phyloP scores from a whole-genome alignment of 2,888 invertebrate species.

The Patella pellucida region DNA sequence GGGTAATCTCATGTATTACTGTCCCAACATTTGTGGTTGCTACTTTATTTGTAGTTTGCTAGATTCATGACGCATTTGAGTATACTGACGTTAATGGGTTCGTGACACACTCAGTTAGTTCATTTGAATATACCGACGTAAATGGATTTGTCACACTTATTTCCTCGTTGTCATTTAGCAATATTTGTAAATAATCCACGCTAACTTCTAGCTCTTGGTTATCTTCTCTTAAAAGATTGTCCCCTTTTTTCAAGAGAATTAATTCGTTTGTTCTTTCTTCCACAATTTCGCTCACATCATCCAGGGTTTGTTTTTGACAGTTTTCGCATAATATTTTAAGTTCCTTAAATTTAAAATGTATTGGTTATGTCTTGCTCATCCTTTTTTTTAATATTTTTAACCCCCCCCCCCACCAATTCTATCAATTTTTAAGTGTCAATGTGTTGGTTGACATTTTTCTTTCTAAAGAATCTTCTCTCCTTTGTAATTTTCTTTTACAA shows the following conservation, averaged over 20 bases:
- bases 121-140: background rate
- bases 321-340: background rate
- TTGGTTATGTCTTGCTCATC: background rate
- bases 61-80: constrained; percentile 18
- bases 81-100: background rate
- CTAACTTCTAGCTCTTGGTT: background rate
- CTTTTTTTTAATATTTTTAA: background rate
- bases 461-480: background rate
- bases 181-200: background rate
- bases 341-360: too few relatives aligned
- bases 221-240: background rate
- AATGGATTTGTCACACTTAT: background rate
- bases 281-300: background rate
- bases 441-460: background rate
- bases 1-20: constrained; percentile 15
- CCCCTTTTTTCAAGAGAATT: background rate
- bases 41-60: constrained; percentile 18
- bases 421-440: background rate
- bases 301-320: background rate
- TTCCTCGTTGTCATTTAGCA: background rate
- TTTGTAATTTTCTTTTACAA: background rate
- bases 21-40: constrained; percentile 9
- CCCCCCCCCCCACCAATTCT: background rate
- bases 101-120: constrained; percentile 20
- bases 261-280: background rate